Percentiles rank a stretch among this genome's conserved stretches.
Conservation (phyloP, 2,888 invertebrate species). For the Melipona bicolor region DNA sequence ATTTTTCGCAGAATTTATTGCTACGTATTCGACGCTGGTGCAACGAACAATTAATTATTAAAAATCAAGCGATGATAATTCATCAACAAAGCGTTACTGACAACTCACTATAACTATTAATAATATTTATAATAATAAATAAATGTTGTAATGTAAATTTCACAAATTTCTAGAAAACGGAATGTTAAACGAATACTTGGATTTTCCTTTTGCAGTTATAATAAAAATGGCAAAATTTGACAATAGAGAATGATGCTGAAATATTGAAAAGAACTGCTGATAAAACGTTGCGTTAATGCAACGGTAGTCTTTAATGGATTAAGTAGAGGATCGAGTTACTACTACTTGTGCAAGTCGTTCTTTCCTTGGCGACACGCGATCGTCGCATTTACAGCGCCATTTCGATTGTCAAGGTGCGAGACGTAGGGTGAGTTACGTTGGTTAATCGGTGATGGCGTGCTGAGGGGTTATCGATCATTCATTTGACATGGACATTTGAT, state of each 20-base stretch:
- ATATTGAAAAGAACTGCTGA: no score
- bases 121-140: no score
- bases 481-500: no score
- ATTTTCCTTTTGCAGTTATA: no score
- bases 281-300: no score
- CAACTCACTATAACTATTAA: no score
- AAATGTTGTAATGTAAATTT: no score
- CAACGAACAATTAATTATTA: neutral
- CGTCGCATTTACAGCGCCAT: neutral
- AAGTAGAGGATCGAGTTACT: neutral
- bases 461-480: neutral
- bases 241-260: neutral
- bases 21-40: neutral
- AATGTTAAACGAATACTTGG: no score
- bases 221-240: neutral
- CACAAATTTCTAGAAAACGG: no score
- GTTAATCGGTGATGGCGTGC: constrained; percentile 1
- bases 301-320: neutral
- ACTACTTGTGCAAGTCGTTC: neutral
- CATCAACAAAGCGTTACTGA: no score
- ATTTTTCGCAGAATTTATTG: neutral
- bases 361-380: constrained; percentile 7
- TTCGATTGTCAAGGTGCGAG: neutral
- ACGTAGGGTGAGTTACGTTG: neutral
- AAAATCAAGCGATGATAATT: no score